Evolutionary conservation across 2,113 vertebrate species (phyloP).

Genomic region (Pavo muticus): DNA sequence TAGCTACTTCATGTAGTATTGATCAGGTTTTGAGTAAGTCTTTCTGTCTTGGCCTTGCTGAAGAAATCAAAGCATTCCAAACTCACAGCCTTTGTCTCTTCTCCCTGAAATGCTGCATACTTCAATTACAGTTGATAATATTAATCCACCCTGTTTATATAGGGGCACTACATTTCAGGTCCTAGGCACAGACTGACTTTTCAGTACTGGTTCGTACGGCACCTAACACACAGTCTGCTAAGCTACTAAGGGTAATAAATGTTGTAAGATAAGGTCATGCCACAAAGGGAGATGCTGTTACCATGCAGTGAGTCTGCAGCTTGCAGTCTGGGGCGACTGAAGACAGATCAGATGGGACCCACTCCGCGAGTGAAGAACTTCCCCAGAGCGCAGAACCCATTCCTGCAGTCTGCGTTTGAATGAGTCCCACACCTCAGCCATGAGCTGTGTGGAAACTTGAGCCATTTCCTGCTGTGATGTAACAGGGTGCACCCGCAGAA

Average conservation of each 20-base stretch:
- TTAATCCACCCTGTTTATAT: neutral
- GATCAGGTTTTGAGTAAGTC: neutral
- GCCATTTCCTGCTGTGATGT: constrained; percentile 1
- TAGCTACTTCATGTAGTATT: neutral
- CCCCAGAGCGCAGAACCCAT: neutral
- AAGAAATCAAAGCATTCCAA: neutral
- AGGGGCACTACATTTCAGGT: neutral
- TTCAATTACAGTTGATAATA: neutral
- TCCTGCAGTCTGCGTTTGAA: neutral
- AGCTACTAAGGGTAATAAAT: neutral
- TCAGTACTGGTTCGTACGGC: too few relatives aligned
- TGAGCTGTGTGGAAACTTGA: constrained; percentile 39
- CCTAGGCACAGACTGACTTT: too few relatives aligned
- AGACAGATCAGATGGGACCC: neutral
- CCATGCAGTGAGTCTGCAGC: neutral
- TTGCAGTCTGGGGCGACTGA: neutral
- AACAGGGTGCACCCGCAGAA: neutral
- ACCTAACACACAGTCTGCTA: too few relatives aligned
- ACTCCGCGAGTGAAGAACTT: neutral
- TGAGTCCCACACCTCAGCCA: neutral
- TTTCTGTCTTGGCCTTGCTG: neutral
- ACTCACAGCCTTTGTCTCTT: neutral
- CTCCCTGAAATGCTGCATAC: neutral
- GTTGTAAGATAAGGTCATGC: neutral
- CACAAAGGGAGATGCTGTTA: neutral